A percentile compares a stretch with the other conserved stretches of the same genome.
phyloP scores from a whole-genome alignment of 2,888 invertebrate genomes.

The Rhingia campestris region DNA sequence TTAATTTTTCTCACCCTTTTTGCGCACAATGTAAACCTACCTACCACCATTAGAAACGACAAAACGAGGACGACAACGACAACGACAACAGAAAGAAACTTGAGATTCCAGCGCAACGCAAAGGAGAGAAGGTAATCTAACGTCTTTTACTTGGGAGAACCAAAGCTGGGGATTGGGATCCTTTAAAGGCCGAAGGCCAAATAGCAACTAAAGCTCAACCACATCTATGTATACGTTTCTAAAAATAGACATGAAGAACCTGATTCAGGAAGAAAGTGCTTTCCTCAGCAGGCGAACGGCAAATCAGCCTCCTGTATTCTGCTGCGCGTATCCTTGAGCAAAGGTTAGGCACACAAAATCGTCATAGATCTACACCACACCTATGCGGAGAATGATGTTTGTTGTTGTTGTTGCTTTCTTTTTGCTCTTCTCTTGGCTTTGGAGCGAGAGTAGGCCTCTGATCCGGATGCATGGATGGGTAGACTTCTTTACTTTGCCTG shows the following conservation, averaged over 20 bases:
- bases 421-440: conserved; percentile 2
- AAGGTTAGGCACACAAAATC: conserved; percentile 54
- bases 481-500: neutral
- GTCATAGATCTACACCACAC: conserved; percentile 50
- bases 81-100: conserved; percentile 1
- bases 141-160: conserved; percentile 24
- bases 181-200: conserved; percentile 18
- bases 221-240: conserved; percentile 46
- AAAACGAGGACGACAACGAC: neutral
- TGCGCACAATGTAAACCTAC: neutral
- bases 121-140: conserved; percentile 32
- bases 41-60: neutral
- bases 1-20: conserved; percentile 28
- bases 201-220: conserved; percentile 43
- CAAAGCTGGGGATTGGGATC: neutral
- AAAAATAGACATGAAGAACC: conserved; percentile 68
- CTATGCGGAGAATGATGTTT: conserved; percentile 22
- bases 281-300: conserved; percentile 5
- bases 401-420: conserved; percentile 23
- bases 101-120: neutral
- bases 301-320: conserved; percentile 12
- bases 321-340: conserved; percentile 48
- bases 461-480: conserved; percentile 7
- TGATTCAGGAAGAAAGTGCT: conserved; percentile 61
- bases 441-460: conserved; percentile 27